Evolutionary conservation across 2,113 vertebrate genomes (phyloP).

Genomic region (Pimephales promelas): DNA sequence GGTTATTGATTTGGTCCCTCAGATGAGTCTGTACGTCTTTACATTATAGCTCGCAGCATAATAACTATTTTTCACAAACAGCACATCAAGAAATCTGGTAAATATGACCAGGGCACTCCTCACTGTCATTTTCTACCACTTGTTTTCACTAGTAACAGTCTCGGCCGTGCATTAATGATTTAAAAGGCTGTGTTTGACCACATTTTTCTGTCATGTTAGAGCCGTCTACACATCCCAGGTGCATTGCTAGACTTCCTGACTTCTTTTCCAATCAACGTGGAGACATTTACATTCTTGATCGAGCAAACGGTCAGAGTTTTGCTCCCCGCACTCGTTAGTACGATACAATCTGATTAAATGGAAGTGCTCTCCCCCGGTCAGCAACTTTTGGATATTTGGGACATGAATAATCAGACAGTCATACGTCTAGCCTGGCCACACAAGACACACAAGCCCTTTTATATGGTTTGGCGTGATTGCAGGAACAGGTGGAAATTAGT

Average conservation of each 20-base stretch:
- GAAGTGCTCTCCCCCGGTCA: background rate
- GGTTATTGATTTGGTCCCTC: constrained; percentile 13
- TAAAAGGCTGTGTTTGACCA: constrained; percentile 10
- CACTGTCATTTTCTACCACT: constrained; percentile 11
- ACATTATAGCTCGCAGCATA: background rate
- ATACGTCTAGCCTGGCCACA: constrained; percentile 61
- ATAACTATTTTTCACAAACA: constrained; percentile 31
- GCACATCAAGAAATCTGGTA: constrained; percentile 62
- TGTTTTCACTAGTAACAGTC: constrained; percentile 44
- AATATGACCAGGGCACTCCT: constrained; percentile 50
- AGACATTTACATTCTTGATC: constrained; percentile 27
- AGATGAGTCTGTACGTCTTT: constrained; percentile 24
- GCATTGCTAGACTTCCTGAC: constrained; percentile 22
- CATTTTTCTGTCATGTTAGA: constrained; percentile 7
- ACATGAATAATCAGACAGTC: constrained; percentile 59
- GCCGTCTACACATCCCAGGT: constrained; percentile 8
- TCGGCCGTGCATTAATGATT: background rate
- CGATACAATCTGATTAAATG: constrained; percentile 1
- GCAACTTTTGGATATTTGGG: constrained; percentile 57
- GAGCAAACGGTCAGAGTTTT: background rate
- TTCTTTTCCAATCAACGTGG: constrained; percentile 42
- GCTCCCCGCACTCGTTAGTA: constrained; percentile 16
- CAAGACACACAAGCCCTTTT: constrained; percentile 60
- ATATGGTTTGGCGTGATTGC: constrained; percentile 65
- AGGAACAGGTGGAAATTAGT: constrained; percentile 73